A percentile compares a stretch with the other conserved stretches of the same genome.
Conservation (phyloP, 2,113 vertebrate species). For the Crypturellus undulatus region DNA sequence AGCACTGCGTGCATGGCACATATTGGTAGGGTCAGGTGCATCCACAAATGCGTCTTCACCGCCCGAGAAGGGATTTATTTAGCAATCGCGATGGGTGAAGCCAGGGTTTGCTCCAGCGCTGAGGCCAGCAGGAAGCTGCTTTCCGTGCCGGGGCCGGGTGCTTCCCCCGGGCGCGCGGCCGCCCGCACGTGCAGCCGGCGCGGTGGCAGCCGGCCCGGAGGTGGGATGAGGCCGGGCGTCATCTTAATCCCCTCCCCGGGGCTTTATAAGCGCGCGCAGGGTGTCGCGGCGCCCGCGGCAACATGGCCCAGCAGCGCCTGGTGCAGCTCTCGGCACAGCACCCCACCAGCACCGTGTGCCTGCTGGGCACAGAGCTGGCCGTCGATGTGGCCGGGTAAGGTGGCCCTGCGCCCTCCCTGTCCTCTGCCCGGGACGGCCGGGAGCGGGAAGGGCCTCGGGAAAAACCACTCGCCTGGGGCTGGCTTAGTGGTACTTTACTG, state of each 20-base stretch:
- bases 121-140: too few relatives aligned
- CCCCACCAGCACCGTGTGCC: constrained; percentile 64
- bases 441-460: neutral
- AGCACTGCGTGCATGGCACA: neutral
- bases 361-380: constrained; percentile 77
- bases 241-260: constrained; percentile 39
- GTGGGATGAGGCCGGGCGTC: constrained; percentile 26
- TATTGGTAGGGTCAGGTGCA: constrained; percentile 16
- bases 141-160: too few relatives aligned
- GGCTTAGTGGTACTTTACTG: neutral
- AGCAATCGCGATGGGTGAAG: neutral
- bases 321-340: constrained; percentile 75
- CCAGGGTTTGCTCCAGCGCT: neutral
- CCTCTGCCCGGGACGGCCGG: too few relatives aligned
- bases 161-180: too few relatives aligned
- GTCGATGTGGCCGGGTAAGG: constrained; percentile 79
- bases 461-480: neutral
- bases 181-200: neutral
- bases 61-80: neutral
- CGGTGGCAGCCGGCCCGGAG: neutral
- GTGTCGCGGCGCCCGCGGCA: neutral
- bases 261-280: constrained; percentile 27
- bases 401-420: neutral
- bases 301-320: constrained; percentile 73
- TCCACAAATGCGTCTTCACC: neutral